Conservation (phyloP, 2,888 invertebrate genomes). For the Drosophila dives region DNA sequence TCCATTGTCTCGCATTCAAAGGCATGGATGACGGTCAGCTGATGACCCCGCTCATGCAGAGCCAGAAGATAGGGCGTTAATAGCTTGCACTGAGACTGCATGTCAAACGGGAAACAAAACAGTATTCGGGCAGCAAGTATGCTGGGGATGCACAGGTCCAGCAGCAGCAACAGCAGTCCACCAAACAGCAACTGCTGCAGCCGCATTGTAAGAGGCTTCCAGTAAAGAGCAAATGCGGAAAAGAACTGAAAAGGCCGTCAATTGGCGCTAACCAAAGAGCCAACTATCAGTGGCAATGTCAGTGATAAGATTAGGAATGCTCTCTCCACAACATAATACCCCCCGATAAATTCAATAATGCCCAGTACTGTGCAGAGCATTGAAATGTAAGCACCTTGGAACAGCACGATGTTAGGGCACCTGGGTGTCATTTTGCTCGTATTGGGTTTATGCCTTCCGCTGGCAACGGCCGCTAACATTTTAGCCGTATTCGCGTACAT, state of each 20-base stretch:
- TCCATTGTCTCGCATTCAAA: slow-evolving; percentile 51
- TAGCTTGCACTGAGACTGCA: slow-evolving; percentile 73
- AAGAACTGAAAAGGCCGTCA: slow-evolving; percentile 21
- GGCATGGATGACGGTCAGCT: slow-evolving; percentile 81
- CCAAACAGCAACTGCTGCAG: slow-evolving; percentile 21
- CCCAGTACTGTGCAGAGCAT: slow-evolving; percentile 40
- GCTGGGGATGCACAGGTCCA: slow-evolving; percentile 5
- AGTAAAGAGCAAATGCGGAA: slow-evolving; percentile 4
- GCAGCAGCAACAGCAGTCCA: slow-evolving; percentile 2
- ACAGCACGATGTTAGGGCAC: slow-evolving; percentile 28
- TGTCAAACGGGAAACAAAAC: slow-evolving; percentile 63
- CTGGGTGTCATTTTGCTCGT: slow-evolving; percentile 23
- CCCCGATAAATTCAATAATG: slow-evolving; percentile 7
- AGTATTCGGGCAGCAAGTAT: slow-evolving; percentile 49
- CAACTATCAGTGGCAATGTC: slow-evolving; percentile 3
- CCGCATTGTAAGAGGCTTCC: slow-evolving; percentile 25
- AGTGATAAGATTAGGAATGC: slow-evolving; percentile 46
- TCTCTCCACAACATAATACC: neutral
- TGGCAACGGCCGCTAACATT: slow-evolving; percentile 49
- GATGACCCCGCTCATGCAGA: slow-evolving; percentile 82
- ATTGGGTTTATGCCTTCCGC: slow-evolving; percentile 23
- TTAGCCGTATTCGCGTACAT: slow-evolving; percentile 67
- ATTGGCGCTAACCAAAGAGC: neutral
- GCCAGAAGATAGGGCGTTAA: slow-evolving; percentile 73
- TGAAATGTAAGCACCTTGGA: slow-evolving; percentile 50